Conservation (phyloP, 2,797 vertebrate species). For the Harpagifer antarcticus region DNA sequence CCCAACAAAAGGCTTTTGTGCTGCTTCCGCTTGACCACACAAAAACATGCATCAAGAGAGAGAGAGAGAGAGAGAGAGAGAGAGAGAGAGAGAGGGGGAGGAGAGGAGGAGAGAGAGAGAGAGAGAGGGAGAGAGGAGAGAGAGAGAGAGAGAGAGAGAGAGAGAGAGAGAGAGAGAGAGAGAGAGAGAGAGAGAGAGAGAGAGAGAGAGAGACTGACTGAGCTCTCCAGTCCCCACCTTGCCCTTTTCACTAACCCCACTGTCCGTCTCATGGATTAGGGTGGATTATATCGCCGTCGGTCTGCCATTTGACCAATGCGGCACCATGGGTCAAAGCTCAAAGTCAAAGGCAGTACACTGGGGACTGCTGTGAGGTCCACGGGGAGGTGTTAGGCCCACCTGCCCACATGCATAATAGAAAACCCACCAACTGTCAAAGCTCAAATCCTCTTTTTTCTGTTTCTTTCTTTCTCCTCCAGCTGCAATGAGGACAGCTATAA, state of each 20-base stretch:
- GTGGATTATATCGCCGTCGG: slow-evolving; percentile 19
- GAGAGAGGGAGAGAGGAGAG: too few species aligned
- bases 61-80: too few species aligned
- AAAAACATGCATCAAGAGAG: slow-evolving; percentile 63
- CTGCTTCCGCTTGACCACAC: slow-evolving; percentile 64
- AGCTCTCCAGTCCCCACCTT: slow-evolving; percentile 36
- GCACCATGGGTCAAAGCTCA: slow-evolving; percentile 62
- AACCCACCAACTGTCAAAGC: slow-evolving; percentile 59
- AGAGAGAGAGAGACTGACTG: slow-evolving; percentile 8
- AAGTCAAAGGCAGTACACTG: slow-evolving; percentile 58
- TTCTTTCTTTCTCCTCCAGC: slow-evolving; percentile 5
- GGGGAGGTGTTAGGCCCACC: slow-evolving; percentile 50
- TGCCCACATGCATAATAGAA: slow-evolving; percentile 75
- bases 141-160: too few species aligned
- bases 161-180: too few species aligned
- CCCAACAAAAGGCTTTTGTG: slow-evolving; percentile 70
- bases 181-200: slow-evolving; percentile 21
- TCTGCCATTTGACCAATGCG: slow-evolving; percentile 21
- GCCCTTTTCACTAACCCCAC: slow-evolving; percentile 32
- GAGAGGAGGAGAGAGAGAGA: too few species aligned
- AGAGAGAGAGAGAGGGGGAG: too few species aligned
- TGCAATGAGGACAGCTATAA: slow-evolving; percentile 11
- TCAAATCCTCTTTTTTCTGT: slow-evolving; percentile 9
- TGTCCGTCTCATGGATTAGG: slow-evolving; percentile 34
- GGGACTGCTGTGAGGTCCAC: slow-evolving; percentile 49